Conservation (phyloP, 1,140 invertebrate genomes). For the Probaryconus sp. region DNA sequence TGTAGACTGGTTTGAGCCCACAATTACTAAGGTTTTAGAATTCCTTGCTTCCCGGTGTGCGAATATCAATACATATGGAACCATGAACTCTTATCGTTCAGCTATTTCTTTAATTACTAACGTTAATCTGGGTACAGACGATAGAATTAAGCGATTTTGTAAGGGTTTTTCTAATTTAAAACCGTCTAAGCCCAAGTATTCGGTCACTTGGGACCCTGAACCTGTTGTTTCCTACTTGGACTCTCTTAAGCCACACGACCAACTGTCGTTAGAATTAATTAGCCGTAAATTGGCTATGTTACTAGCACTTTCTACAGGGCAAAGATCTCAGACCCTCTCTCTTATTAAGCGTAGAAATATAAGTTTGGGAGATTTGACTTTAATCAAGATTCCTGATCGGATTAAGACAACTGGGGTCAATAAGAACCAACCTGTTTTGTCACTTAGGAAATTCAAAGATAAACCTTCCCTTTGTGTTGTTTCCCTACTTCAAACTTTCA, state of each 20-base stretch:
- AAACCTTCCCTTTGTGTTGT: too few species aligned
- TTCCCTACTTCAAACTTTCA: background rate
- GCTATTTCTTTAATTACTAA: background rate
- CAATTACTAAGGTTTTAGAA: background rate
- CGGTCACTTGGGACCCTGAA: constrained; percentile 7
- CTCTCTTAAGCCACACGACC: background rate
- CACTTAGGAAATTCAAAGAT: too few species aligned
- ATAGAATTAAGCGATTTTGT: constrained; percentile 25
- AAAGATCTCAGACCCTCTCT: background rate
- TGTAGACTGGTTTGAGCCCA: constrained; percentile 26
- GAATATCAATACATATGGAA: background rate
- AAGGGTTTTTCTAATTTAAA: constrained; percentile 25
- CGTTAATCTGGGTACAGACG: background rate
- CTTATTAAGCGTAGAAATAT: background rate
- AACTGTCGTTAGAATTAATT: background rate
- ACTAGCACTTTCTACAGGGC: background rate
- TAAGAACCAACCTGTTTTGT: background rate
- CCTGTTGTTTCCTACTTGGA: constrained; percentile 4
- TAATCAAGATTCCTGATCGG: background rate
- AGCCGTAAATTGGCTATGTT: constrained; percentile 3
- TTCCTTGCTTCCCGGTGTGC: background rate
- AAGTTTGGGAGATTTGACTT: background rate
- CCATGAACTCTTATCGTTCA: constrained; percentile 1
- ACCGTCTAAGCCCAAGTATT: constrained; percentile 14
- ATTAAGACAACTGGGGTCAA: background rate